A percentile compares a stretch with the other conserved stretches of the same genome.
Evolutionary conservation across 2,113 vertebrate genomes (phyloP).

Genomic region (Silurus meridionalis): DNA sequence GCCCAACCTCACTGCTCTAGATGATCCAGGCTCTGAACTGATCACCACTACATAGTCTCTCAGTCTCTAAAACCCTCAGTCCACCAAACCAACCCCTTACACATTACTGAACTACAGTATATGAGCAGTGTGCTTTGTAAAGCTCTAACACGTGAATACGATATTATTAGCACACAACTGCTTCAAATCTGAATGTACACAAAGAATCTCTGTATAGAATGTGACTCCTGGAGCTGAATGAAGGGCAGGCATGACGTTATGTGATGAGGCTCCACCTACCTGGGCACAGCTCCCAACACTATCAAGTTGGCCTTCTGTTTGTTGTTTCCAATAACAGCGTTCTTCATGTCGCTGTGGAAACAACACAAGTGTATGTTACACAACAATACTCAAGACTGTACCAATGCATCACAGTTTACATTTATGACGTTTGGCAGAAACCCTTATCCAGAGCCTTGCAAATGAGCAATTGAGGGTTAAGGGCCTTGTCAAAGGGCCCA

Average conservation of each 20-base stretch:
- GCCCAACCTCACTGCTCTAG: not conserved
- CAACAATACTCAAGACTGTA: too few species aligned
- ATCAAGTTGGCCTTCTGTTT: slow-evolving; percentile 99
- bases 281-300: slow-evolving; percentile 96
- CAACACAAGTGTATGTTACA: slow-evolving; percentile 1
- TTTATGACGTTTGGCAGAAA: too few species aligned
- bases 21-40: not conserved
- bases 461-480: too few species aligned
- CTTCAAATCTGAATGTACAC: too few species aligned
- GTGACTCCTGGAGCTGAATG: not conserved
- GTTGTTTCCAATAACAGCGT: slow-evolving; percentile 99
- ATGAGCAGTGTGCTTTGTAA: not conserved
- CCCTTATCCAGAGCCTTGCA: too few species aligned
- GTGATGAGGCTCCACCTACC: slow-evolving; percentile 71
- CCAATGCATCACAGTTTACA: too few species aligned
- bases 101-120: not conserved
- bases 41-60: not conserved
- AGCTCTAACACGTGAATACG: too few species aligned
- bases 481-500: too few species aligned
- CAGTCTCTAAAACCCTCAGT: not conserved
- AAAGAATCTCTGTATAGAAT: not conserved
- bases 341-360: slow-evolving; percentile 95
- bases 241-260: slow-evolving; percentile 48
- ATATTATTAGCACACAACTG: not conserved
- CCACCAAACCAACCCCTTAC: not conserved